Percentiles rank a stretch among this genome's conserved stretches.
These are phyloP conservation scores for Pogonomyrmex californicus DNA, from an alignment of 1,140 invertebrate genomes.

Conservation along the genomic window DNA sequence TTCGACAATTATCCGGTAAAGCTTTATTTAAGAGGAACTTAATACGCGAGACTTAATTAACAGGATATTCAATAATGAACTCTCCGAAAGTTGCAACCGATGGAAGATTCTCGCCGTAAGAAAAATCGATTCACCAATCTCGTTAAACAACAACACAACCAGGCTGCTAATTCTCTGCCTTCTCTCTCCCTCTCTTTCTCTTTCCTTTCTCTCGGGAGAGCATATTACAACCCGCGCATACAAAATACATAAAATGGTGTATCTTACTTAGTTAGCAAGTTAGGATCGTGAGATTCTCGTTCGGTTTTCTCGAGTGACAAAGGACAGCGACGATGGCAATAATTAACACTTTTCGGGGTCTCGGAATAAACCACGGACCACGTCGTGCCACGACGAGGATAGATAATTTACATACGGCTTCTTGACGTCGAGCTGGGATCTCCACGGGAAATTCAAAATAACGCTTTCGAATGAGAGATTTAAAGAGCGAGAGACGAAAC, in stretches of 20 bases:
- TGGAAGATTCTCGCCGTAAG: constrained; percentile 31
- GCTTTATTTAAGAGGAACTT: constrained; percentile 11
- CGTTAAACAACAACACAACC: constrained; percentile 53
- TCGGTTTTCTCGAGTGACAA: constrained; percentile 18
- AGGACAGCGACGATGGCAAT: constrained; percentile 1
- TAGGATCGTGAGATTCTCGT: constrained; percentile 27
- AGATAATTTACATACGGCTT: constrained; percentile 41
- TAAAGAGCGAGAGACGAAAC: background rate
- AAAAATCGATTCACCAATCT: constrained; percentile 56
- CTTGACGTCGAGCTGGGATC: background rate
- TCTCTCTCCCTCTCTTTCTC: background rate
- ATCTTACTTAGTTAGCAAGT: constrained; percentile 9
- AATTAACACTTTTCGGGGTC: constrained; percentile 40
- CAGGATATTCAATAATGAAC: constrained; percentile 57
- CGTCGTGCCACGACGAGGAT: background rate
- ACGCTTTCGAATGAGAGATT: constrained; percentile 26
- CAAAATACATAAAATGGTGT: constrained; percentile 34
- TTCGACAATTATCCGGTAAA: constrained; percentile 14
- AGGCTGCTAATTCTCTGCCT: constrained; percentile 8
- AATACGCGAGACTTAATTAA: constrained; percentile 52
- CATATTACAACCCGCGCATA: background rate
- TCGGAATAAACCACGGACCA: constrained; percentile 18
- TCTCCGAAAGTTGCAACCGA: constrained; percentile 41
- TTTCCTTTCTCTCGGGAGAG: background rate
- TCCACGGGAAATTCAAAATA: background rate